Evolutionary conservation across 2,888 invertebrate species (phyloP), one percentile per base, ranked within the genome.

Genomic region (Celastrina argiolus): DNA sequence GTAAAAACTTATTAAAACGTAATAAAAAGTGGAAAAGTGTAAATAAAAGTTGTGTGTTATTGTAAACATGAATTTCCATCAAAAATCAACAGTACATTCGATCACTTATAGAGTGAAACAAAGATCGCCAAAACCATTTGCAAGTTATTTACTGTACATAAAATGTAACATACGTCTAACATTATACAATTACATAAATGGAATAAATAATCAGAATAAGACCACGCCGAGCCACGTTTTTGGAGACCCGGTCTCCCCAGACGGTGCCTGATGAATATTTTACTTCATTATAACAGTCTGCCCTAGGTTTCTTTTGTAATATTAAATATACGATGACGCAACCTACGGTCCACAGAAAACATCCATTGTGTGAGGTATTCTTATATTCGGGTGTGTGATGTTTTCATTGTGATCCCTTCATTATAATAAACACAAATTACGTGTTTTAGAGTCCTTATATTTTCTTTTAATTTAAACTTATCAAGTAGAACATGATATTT

Each of bases 241-340:
- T 73, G 78, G 81, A 71, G 74, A 72, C 78, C 79, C 74, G 77
- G 80, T 75, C 78, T 82, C 84, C 85, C 84, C 80, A 88, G 88
- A 88, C 88, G 78, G 74, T 72, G 76, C 73, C 83, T 87, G 83
- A 87, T 90, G 87, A 89, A 89, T 90, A 88, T 88, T 88, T 88
- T 84, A 87, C 85, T 83, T 88, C 87, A 88, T 89, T 89, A 89
- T 82, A 83, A 81, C 82, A 77, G 86, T 80, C 83, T 82, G 79
- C 77, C 78, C 75, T 76, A 74, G 77, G 78, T 78, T 79, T 75
- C 79, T 76, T 79, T 73, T 81, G 77, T 75, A 79, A 81, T 81
- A 81, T 82, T 82, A 79, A 84, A 78, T 71, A 71, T 71, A 71
- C 71, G 74, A 77, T 77, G 78, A 78, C 75, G 74, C 70, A 69